Conservation (phyloP, 2,113 vertebrate species). For the Rallus limicola region DNA sequence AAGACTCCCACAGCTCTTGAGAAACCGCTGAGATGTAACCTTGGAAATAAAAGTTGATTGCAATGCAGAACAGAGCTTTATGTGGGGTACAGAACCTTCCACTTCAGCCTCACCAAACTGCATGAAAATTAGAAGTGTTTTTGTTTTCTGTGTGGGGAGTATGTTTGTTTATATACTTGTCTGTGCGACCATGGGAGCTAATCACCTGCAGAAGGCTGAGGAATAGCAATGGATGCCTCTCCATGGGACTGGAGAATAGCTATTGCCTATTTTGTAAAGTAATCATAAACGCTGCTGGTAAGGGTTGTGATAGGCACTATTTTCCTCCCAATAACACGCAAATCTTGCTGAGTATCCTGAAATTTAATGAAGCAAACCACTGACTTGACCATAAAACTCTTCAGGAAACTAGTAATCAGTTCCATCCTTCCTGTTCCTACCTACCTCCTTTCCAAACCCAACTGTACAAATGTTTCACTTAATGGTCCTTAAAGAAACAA, state of each 20-base stretch:
- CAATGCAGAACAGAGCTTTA: constrained; percentile 55
- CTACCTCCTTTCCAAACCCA: neutral
- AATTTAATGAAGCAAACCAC: constrained; percentile 15
- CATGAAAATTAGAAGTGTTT: constrained; percentile 1
- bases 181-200: constrained; percentile 33
- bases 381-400: neutral
- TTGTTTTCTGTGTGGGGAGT: neutral
- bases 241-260: neutral
- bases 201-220: constrained; percentile 16
- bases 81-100: constrained; percentile 1
- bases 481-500: neutral
- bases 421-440: neutral
- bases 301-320: neutral
- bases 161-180: constrained; percentile 23
- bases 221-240: neutral
- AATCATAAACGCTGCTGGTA: neutral
- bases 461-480: neutral
- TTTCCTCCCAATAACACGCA: neutral
- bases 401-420: neutral
- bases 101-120: constrained; percentile 13
- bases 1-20: constrained; percentile 35
- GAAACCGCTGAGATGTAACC: constrained; percentile 70
- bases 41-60: constrained; percentile 68
- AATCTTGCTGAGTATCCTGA: neutral
- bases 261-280: constrained; percentile 8